Conservation (phyloP, 2,888 invertebrate species). For the Aleiodes alternator region DNA sequence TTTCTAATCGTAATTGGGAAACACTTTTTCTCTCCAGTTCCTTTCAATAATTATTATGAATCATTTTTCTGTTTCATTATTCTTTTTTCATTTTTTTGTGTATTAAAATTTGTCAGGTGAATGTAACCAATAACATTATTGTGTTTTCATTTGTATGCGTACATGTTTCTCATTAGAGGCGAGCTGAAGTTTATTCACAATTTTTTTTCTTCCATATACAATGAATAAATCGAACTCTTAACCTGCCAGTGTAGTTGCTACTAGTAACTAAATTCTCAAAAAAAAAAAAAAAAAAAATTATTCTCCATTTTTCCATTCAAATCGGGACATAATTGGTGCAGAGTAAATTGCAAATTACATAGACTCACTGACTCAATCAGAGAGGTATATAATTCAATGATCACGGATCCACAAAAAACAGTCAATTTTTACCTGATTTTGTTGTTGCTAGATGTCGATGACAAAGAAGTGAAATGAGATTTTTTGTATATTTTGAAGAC, state of each 20-base stretch:
- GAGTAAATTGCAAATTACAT: conserved; percentile 18
- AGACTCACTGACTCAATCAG: conserved; percentile 22
- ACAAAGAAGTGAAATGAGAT: no score
- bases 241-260: conserved; percentile 31
- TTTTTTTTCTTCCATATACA: conserved; percentile 22
- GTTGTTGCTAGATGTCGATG: neutral
- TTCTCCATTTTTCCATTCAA: conserved; percentile 43
- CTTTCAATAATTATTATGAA: conserved; percentile 64
- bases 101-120: conserved; percentile 63
- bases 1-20: conserved; percentile 65
- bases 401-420: conserved; percentile 1
- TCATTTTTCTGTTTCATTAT: conserved; percentile 49
- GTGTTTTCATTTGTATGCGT: conserved; percentile 46
- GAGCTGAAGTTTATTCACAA: conserved; percentile 16
- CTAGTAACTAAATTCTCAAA: conserved; percentile 21
- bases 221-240: conserved; percentile 37
- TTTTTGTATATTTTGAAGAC: no score
- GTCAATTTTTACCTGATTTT: neutral
- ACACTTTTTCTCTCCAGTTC: conserved; percentile 54
- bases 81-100: conserved; percentile 49
- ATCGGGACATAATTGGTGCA: conserved; percentile 33
- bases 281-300: conserved; percentile 24
- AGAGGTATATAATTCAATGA: conserved; percentile 9
- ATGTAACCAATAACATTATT: conserved; percentile 60
- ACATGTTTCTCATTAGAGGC: conserved; percentile 37